Evolutionary conservation across 23 tunicate genomes (phyloP), one percentile per base, ranked within the genome.

Genomic region (Aplidium turbinatum): DNA sequence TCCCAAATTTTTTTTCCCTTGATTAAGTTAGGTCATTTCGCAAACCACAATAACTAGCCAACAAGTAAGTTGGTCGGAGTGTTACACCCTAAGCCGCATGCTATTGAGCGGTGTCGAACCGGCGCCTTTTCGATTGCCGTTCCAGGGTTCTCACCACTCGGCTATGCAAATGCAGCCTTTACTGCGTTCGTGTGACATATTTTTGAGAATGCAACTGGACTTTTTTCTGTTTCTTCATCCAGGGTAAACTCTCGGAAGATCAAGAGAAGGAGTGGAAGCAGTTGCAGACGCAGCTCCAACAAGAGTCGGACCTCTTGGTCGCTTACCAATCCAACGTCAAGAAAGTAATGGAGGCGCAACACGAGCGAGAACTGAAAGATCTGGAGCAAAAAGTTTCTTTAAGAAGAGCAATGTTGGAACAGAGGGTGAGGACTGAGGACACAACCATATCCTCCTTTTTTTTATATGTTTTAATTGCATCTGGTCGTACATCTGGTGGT

Each of bases 291-390:
- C 86, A 79, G 47, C 69, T 91, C 2, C 83, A 85, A 33, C 87
- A 91, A 33, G 97, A 91, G 53, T 45, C 70, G 13, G 97, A 91
- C 32, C 54, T 91, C 48, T 72, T 91, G 20, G 58, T 79, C 1
- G 97, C 97, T 48, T 91, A 84, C 68, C 97, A 91, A 50, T 77
- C 85, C 58, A 79, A 84, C 47, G 91, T 91, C 11, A 84, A 79
- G 50, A 91, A 75, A 50, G 83, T 84, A 5, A 84, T 84, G 18
- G 91, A 84, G 38, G 66, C 74, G 0, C 97, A 91, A 55, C 97
- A 91, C 36, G 85, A 84, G 28, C 58, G 67, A 39, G 97, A 91
- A 68, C 38, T 67, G 47, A 79, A 79, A 32, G 97, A 91, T 20
- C 72, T 91, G 20, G 86, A 84, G 58, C 85, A 91, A 54, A 91